Conservation (phyloP, 2,888 invertebrate genomes). For the Drosophila subquinaria region DNA sequence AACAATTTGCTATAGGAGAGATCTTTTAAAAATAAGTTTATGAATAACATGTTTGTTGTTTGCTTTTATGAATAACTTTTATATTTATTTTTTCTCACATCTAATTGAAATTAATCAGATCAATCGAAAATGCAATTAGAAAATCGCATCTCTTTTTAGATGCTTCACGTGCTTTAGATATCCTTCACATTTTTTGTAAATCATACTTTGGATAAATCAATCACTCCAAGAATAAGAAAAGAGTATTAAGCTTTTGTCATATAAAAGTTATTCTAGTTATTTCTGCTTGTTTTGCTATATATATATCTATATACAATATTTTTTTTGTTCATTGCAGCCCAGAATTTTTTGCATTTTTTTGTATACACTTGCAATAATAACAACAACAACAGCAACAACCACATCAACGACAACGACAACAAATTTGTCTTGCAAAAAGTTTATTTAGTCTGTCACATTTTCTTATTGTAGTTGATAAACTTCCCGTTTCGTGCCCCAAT, state of each 20-base stretch:
- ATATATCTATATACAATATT: slow-evolving; percentile 1
- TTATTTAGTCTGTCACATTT: slow-evolving; percentile 73
- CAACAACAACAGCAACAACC: slow-evolving; percentile 39
- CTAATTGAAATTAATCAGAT: no score
- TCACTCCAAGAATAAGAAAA: background rate
- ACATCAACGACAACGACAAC: slow-evolving; percentile 38
- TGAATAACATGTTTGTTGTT: no score
- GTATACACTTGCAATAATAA: slow-evolving; percentile 55
- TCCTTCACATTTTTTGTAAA: no score
- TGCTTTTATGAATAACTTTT: no score
- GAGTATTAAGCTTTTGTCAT: background rate
- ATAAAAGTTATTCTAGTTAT: background rate
- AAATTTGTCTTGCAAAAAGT: slow-evolving; percentile 65
- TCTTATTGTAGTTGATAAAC: slow-evolving; percentile 79
- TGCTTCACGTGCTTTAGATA: no score
- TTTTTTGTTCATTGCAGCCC: slow-evolving; percentile 30
- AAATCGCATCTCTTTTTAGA: no score
- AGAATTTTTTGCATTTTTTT: slow-evolving; percentile 65
- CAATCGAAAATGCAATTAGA: no score
- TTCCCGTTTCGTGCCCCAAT: slow-evolving; percentile 63
- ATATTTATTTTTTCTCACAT: no score
- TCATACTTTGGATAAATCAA: no score
- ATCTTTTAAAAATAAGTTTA: no score
- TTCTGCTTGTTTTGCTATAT: slow-evolving; percentile 7
- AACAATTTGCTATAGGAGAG: no score